phyloP scores from a whole-genome alignment of 2,888 invertebrate species.

The Sesia bembeciformis region DNA sequence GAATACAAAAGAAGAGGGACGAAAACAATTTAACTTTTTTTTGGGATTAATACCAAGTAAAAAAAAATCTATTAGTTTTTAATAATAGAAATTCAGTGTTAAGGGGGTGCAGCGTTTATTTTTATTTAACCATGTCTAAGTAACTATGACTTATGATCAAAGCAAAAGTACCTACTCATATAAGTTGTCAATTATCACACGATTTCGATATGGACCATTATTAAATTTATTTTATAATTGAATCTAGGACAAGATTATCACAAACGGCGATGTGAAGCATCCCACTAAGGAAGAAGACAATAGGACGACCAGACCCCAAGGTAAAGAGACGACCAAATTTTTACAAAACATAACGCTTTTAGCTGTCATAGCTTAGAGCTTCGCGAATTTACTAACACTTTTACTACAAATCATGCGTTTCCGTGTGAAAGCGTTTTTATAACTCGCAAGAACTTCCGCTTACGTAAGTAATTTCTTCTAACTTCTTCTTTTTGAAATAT shows the following conservation, averaged over 20 bases:
- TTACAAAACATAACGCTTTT: neutral
- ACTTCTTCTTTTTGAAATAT: neutral
- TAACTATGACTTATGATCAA: too few relatives aligned
- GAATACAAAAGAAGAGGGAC: too few relatives aligned
- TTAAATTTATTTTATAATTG: too few relatives aligned
- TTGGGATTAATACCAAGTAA: neutral
- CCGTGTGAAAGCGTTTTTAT: neutral
- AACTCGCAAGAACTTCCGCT: neutral
- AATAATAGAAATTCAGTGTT: too few relatives aligned
- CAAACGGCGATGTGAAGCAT: conserved; percentile 59
- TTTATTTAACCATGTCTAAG: too few relatives aligned
- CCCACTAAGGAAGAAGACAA: conserved; percentile 31
- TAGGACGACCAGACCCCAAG: conserved; percentile 44
- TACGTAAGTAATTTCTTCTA: neutral
- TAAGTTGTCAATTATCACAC: too few relatives aligned
- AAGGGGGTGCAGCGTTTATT: too few relatives aligned
- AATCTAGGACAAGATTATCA: conserved; percentile 46
- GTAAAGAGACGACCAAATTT: conserved; percentile 18
- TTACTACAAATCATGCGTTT: neutral
- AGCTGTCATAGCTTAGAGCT: neutral
- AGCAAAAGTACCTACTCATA: too few relatives aligned
- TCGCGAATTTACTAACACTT: neutral
- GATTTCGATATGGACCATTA: too few relatives aligned
- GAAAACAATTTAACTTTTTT: neutral
- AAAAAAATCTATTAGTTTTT: too few relatives aligned